Conservation (phyloP, 2,113 vertebrate genomes). For the Aviceda subcristata region DNA sequence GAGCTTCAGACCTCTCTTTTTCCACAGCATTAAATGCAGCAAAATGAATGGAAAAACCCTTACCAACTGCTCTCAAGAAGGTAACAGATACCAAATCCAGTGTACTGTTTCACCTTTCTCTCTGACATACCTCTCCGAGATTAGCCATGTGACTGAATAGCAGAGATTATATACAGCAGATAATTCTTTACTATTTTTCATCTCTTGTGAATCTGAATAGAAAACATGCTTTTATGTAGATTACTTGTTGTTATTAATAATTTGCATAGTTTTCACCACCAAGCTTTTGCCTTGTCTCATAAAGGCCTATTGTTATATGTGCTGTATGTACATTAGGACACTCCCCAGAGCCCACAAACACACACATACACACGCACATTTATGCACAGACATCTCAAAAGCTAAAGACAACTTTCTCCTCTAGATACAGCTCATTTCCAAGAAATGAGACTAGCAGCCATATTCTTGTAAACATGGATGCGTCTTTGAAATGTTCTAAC, state of each 20-base stretch:
- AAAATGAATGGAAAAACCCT: slow-evolving; percentile 16
- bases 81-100: neutral
- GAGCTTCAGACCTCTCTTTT: slow-evolving; percentile 44
- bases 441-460: slow-evolving; percentile 17
- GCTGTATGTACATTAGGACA: neutral
- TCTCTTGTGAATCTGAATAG: slow-evolving; percentile 12
- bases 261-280: slow-evolving; percentile 4
- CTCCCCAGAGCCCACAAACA: neutral
- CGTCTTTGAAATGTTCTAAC: neutral
- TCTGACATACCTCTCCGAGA: neutral
- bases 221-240: slow-evolving; percentile 6
- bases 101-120: slow-evolving; percentile 5
- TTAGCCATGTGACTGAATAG: slow-evolving; percentile 2
- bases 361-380: neutral
- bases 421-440: neutral
- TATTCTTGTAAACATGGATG: slow-evolving; percentile 51
- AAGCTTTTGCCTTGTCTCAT: slow-evolving; percentile 42
- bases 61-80: slow-evolving; percentile 2
- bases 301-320: neutral
- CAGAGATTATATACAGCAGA: slow-evolving; percentile 16
- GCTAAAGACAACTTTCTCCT: neutral
- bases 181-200: slow-evolving; percentile 18
- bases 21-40: slow-evolving; percentile 43
- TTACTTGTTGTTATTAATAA: neutral
- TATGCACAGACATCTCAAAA: neutral